A percentile compares a stretch with the other conserved stretches of the same genome.
These are phyloP conservation scores for Bombycilla garrulus DNA, from an alignment of 2,113 vertebrate genomes.

Conservation along the genomic window DNA sequence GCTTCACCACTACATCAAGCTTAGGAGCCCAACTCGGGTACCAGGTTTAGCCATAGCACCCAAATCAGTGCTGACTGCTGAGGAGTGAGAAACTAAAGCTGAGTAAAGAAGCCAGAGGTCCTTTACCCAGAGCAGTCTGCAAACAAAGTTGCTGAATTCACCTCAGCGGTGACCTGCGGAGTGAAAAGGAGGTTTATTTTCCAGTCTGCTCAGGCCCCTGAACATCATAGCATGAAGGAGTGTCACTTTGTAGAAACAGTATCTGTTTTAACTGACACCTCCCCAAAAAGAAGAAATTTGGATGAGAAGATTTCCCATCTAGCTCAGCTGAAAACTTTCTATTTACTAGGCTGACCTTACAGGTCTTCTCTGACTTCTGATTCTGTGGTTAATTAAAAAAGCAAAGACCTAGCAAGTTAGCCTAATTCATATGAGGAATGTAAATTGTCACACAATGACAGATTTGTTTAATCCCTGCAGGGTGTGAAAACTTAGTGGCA, in stretches of 20 bases:
- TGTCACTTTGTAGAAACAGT: not conserved
- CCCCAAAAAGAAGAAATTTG: not conserved
- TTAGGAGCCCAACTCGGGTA: not conserved
- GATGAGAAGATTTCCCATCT: not conserved
- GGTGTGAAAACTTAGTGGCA: not conserved
- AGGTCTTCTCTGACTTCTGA: not conserved
- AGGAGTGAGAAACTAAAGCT: not conserved
- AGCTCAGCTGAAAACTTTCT: not conserved
- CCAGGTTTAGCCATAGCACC: not conserved
- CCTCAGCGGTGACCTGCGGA: rapidly evolving
- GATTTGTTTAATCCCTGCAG: not conserved
- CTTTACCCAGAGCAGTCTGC: not conserved
- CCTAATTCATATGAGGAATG: not conserved
- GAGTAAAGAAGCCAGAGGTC: not conserved
- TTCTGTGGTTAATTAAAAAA: not conserved
- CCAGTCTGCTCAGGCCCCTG: not conserved
- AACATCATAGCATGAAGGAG: not conserved
- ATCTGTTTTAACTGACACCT: not conserved
- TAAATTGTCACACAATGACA: not conserved
- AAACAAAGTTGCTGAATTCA: not conserved
- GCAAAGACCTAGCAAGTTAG: not conserved
- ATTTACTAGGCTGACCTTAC: not conserved
- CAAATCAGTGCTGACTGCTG: not conserved
- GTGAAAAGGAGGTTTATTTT: not conserved
- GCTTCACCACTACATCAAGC: not conserved